A percentile compares a stretch with the other conserved stretches of the same genome.
Conservation (phyloP, 2,888 invertebrate genomes). For the Ornithoptera alexandrae region DNA sequence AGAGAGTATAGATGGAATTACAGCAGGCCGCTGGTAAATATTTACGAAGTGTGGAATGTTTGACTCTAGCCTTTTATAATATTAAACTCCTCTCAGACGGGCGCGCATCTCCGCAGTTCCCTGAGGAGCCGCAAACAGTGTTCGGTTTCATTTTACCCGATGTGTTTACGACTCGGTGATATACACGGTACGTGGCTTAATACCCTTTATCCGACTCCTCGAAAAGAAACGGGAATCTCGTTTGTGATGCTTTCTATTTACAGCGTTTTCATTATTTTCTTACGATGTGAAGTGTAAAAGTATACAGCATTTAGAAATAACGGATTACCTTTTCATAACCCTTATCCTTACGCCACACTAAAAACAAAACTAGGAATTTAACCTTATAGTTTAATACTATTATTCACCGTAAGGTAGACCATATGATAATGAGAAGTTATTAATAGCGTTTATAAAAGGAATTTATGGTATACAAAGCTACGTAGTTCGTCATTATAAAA, state of each 20-base stretch:
- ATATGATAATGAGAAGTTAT: background rate
- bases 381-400: background rate
- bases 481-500: too few species aligned
- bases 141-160: conserved; percentile 28
- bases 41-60: conserved; percentile 32
- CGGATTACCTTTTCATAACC: background rate
- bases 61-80: conserved; percentile 35
- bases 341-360: background rate
- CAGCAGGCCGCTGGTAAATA: conserved; percentile 31
- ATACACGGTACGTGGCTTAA: conserved; percentile 26
- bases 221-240: conserved; percentile 15
- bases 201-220: conserved; percentile 13
- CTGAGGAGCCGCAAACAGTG: conserved; percentile 29
- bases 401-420: background rate
- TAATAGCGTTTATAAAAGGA: too few species aligned
- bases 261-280: conserved; percentile 3
- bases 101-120: conserved; percentile 28
- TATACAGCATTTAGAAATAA: background rate
- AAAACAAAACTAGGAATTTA: background rate
- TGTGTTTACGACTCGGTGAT: conserved; percentile 29
- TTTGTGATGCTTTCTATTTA: conserved; percentile 12
- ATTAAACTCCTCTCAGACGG: conserved; percentile 35
- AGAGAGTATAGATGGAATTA: conserved; percentile 23
- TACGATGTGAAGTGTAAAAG: background rate
- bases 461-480: too few species aligned